Evolutionary conservation across 2,888 invertebrate genomes (phyloP), one percentile per base, ranked within the genome.

Genomic region (Hybos culiciformis): DNA sequence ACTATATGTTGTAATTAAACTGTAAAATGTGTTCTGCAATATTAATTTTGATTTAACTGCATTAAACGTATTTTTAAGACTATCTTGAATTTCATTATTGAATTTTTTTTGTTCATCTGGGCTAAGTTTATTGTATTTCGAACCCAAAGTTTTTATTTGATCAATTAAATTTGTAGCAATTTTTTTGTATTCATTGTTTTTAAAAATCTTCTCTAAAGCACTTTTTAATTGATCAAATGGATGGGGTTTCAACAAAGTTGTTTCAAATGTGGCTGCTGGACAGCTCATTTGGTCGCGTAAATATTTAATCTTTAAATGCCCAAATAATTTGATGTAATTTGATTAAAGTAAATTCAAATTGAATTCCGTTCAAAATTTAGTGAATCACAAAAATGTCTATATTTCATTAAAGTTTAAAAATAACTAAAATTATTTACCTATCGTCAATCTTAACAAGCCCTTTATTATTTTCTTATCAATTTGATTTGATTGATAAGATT

Each of bases 31-130:
- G n/a, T 17, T 33, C 15, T 12, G 15, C n/a, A 15, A 32, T 24
- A 14, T n/a, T n/a, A 43, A 3, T 39, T 38, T 43, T 24, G 33
- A 12, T 39, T 39, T 43, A 26, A 44, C 33, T 11, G 23, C 19
- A 5, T 44, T 19, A 15, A 45, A 32, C 6, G 41, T 33, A 15
- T 31, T 14, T 21, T 39, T 20, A n/a, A 41, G 29, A 5, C 39
- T 38, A 32, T 42, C 15, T 37, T 42, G 8, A 19, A 48, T 37
- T 29, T 48, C 46, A 3, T 39, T 24, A 15, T 37, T 39, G 40
- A 43, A 42, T 23, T 40, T 23, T 36, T 40, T 17, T 38, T 44
- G 41, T 6, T 48, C 48, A 17, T 44, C 38, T 5, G 33, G 21
- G 18, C 39, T 11, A 29, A 46, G 40, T 15, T 37, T 21, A 23